Conservation (phyloP, 2,888 invertebrate genomes). For the Pilophorus perplexus region DNA sequence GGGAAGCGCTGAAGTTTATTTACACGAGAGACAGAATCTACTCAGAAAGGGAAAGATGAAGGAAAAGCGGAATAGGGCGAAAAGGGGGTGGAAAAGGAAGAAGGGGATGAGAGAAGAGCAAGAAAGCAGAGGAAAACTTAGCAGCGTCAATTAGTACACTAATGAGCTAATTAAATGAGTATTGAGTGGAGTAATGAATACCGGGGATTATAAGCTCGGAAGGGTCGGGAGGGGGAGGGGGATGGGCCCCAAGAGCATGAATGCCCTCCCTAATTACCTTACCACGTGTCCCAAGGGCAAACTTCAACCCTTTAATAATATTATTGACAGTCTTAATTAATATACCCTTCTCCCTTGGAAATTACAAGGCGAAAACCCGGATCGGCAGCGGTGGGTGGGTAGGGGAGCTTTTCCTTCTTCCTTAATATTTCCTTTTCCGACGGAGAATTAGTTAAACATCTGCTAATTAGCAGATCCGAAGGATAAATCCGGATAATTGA, state of each 20-base stretch:
- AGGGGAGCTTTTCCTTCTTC: conserved; percentile 12
- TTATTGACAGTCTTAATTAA: conserved; percentile 44
- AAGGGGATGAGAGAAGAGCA: conserved; percentile 9
- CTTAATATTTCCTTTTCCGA: conserved; percentile 37
- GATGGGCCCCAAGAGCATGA: conserved; percentile 30
- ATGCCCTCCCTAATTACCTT: conserved; percentile 42
- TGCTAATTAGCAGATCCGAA: conserved; percentile 37
- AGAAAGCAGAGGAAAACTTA: conserved; percentile 50
- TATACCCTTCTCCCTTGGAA: conserved; percentile 33
- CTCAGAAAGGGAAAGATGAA: conserved; percentile 1
- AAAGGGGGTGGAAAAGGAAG: conserved; percentile 16
- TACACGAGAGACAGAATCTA: conserved; percentile 8
- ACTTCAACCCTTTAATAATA: conserved; percentile 43
- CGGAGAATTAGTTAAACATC: conserved; percentile 40
- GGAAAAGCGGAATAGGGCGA: conserved; percentile 1
- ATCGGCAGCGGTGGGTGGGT: neutral
- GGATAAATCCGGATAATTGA: conserved; percentile 32
- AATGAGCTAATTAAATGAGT: conserved; percentile 58
- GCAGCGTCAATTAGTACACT: conserved; percentile 57
- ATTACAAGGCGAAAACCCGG: conserved; percentile 24
- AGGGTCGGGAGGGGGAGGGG: conserved; percentile 10
- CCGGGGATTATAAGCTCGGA: conserved; percentile 48
- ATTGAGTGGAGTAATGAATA: conserved; percentile 56
- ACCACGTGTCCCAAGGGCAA: conserved; percentile 41
- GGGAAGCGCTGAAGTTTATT: conserved; percentile 1